A percentile compares a stretch with the other conserved stretches of the same genome.
These are phyloP conservation scores for Hipposideros larvatus DNA, from an alignment of 2,797 vertebrate genomes.

Conservation along the genomic window DNA sequence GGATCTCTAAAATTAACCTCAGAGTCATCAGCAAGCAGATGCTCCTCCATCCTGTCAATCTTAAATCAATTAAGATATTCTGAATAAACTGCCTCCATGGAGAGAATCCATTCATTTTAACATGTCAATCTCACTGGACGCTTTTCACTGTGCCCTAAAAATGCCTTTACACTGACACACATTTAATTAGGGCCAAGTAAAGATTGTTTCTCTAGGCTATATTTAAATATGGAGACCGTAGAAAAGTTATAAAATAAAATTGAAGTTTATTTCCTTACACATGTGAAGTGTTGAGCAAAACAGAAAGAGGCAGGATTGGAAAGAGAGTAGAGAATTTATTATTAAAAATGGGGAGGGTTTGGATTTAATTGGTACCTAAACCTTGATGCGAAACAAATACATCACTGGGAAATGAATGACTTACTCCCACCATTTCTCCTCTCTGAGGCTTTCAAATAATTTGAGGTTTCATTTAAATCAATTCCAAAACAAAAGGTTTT, in stretches of 20 bases:
- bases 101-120: constrained; percentile 53
- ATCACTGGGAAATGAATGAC: fast-evolving
- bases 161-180: neutral
- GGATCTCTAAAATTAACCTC: constrained; percentile 62
- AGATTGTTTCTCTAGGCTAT: neutral
- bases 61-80: constrained; percentile 65
- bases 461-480: neutral
- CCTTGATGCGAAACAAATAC: neutral
- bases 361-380: neutral
- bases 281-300: neutral
- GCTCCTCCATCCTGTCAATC: constrained; percentile 43
- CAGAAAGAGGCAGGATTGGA: neutral
- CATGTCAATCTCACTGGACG: neutral
- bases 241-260: neutral
- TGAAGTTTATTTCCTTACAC: neutral
- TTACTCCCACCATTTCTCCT: neutral
- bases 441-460: constrained; percentile 45
- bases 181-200: neutral
- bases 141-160: neutral
- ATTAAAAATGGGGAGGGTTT: neutral
- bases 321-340: neutral
- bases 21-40: neutral
- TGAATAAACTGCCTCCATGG: constrained; percentile 10
- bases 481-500: neutral
- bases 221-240: neutral